phyloP scores from a whole-genome alignment of 2,888 invertebrate genomes.

The Plagiodera versicolora region DNA sequence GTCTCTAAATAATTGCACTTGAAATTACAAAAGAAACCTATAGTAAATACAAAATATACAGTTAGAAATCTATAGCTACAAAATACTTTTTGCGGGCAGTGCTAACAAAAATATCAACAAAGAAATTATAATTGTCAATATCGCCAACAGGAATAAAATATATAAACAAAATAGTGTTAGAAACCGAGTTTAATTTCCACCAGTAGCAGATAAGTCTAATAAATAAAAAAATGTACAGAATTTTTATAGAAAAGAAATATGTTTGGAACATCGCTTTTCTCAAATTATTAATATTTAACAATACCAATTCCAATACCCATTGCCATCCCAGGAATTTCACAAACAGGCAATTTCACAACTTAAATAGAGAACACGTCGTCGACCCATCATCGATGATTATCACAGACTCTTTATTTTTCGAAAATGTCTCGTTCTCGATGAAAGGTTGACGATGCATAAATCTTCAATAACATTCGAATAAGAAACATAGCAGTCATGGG shows the following conservation, averaged over 20 bases:
- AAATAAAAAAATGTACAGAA: constrained; percentile 47
- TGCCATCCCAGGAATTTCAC: constrained; percentile 46
- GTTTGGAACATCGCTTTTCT: constrained; percentile 43
- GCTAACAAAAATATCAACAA: constrained; percentile 48
- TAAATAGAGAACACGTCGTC: constrained; percentile 39
- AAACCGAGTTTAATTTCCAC: constrained; percentile 45
- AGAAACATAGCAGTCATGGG: constrained; percentile 48
- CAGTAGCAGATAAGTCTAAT: constrained; percentile 46
- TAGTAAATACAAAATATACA: constrained; percentile 39
- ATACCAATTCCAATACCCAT: constrained; percentile 45
- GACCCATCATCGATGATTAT: constrained; percentile 43
- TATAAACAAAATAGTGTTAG: constrained; percentile 46
- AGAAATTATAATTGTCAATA: constrained; percentile 39
- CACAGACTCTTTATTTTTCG: background rate
- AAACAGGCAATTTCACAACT: constrained; percentile 40
- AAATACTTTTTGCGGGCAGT: constrained; percentile 29
- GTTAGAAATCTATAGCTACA: constrained; percentile 35
- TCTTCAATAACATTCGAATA: constrained; percentile 23
- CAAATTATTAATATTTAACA: constrained; percentile 43
- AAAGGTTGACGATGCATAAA: background rate
- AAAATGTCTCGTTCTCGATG: background rate
- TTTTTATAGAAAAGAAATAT: constrained; percentile 44
- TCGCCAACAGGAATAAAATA: constrained; percentile 48
- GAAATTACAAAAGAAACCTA: constrained; percentile 40
- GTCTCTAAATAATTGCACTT: constrained; percentile 43